Evolutionary conservation across 1,140 invertebrate genomes (phyloP).

Genomic region (Leguminivora glycinivorella): DNA sequence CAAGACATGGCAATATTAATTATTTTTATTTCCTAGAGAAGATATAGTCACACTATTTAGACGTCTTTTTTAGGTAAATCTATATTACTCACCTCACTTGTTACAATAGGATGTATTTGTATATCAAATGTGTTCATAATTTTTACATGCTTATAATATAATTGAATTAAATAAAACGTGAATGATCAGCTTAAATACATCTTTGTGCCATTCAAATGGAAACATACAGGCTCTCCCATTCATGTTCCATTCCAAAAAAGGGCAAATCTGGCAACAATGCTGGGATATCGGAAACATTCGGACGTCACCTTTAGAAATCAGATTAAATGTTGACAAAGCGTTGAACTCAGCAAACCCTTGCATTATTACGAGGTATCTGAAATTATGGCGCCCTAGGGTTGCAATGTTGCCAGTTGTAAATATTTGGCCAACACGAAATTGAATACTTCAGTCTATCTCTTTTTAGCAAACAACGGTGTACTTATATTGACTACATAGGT

Average conservation of each 20-base stretch:
- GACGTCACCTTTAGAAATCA: constrained; percentile 23
- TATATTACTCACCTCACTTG: background rate
- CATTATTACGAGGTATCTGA: constrained; percentile 65
- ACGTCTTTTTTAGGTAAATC: background rate
- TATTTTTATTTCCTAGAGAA: no score
- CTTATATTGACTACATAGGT: no score
- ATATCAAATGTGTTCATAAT: background rate
- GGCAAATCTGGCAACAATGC: constrained; percentile 23
- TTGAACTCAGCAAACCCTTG: constrained; percentile 36
- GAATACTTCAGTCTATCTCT: no score
- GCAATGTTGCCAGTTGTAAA: background rate
- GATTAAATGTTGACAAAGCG: constrained; percentile 24
- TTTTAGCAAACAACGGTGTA: no score
- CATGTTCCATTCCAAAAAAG: background rate
- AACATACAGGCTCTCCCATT: background rate
- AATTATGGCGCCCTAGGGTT: constrained; percentile 42
- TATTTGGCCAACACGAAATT: background rate
- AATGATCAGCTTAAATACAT: constrained; percentile 4
- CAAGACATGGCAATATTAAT: no score
- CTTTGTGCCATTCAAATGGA: constrained; percentile 2
- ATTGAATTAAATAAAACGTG: constrained; percentile 10
- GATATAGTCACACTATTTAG: background rate
- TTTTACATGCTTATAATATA: constrained; percentile 5
- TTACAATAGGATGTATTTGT: background rate
- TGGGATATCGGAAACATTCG: background rate